phyloP scores from a whole-genome alignment of 92 coral and sea anemone genomes.

The Phenganax subtilis region DNA sequence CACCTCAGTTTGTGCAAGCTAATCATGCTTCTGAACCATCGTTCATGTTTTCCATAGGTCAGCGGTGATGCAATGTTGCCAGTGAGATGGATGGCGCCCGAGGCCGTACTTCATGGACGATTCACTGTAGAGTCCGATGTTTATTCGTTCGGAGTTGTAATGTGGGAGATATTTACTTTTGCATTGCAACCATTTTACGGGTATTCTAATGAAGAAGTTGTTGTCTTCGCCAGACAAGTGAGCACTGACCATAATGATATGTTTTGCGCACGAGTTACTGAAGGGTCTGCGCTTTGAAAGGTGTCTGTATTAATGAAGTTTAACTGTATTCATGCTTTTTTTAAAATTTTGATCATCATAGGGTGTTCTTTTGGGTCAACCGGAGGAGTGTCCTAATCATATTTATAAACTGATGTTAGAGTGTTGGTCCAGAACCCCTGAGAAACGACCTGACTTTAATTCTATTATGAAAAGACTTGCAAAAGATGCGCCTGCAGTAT shows the following conservation, averaged over 20 bases:
- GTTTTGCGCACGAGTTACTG: neutral
- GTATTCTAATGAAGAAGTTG: slow-evolving; percentile 86
- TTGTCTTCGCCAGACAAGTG: slow-evolving; percentile 78
- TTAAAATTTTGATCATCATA: slow-evolving; percentile 14
- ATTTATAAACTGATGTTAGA: slow-evolving; percentile 77
- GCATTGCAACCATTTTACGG: slow-evolving; percentile 93
- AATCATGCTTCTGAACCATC: neutral
- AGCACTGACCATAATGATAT: neutral
- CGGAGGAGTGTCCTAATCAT: slow-evolving; percentile 80
- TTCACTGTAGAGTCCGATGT: slow-evolving; percentile 90
- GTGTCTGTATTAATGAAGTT: neutral
- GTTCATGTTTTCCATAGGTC: slow-evolving; percentile 45
- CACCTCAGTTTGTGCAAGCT: neutral
- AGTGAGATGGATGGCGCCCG: slow-evolving; percentile 97
- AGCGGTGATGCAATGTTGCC: slow-evolving; percentile 90
- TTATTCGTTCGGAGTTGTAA: slow-evolving; percentile 78
- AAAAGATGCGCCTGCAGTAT: neutral
- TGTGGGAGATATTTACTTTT: slow-evolving; percentile 90
- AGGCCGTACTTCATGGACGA: slow-evolving; percentile 78
- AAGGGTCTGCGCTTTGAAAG: too few relatives aligned
- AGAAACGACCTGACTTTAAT: slow-evolving; percentile 73
- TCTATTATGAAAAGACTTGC: slow-evolving; percentile 57
- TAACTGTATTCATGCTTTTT: too few relatives aligned
- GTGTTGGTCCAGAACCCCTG: slow-evolving; percentile 74
- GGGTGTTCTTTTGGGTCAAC: slow-evolving; percentile 89